Percentiles rank a stretch among this genome's conserved stretches.
Evolutionary conservation across 2,888 invertebrate species (phyloP).

Genomic region (Amorpha juglandis): DNA sequence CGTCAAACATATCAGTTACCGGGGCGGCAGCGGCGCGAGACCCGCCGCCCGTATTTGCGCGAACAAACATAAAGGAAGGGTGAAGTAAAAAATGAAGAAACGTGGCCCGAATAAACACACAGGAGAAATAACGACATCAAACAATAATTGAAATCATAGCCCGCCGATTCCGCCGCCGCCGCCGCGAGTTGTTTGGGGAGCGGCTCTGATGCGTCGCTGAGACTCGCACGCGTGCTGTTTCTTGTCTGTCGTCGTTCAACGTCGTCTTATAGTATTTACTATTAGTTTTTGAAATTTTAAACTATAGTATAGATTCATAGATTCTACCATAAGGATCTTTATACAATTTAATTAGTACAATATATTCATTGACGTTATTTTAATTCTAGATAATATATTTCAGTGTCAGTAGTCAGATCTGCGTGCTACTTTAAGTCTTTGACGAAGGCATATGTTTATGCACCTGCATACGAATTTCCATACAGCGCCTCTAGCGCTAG

Average conservation of each 20-base stretch:
- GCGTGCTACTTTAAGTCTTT: too few relatives aligned
- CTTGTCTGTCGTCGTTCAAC: background rate
- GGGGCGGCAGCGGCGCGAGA: slow-evolving; percentile 63
- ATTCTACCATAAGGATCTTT: too few relatives aligned
- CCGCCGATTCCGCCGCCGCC: slow-evolving; percentile 48
- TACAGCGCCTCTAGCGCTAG: too few relatives aligned
- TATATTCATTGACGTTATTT: too few relatives aligned
- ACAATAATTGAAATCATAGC: slow-evolving; percentile 83
- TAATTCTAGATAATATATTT: too few relatives aligned
- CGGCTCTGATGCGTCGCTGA: slow-evolving; percentile 53
- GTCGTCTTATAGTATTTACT: background rate
- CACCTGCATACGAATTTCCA: too few relatives aligned
- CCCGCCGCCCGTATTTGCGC: slow-evolving; percentile 60
- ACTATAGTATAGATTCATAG: too few relatives aligned
- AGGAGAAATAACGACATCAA: slow-evolving; percentile 81
- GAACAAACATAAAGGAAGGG: slow-evolving; percentile 73
- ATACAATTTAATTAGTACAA: too few relatives aligned
- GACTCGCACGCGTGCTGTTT: slow-evolving; percentile 49
- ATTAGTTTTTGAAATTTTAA: background rate
- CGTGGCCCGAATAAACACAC: slow-evolving; percentile 78
- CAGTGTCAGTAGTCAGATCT: too few relatives aligned
- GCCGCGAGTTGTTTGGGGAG: slow-evolving; percentile 43
- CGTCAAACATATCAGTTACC: slow-evolving; percentile 79
- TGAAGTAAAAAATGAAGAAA: slow-evolving; percentile 75
- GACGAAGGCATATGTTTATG: too few relatives aligned